A percentile compares a stretch with the other conserved stretches of the same genome.
phyloP scores from a whole-genome alignment of 2,888 invertebrate species.

The Epinotia bilunana region DNA sequence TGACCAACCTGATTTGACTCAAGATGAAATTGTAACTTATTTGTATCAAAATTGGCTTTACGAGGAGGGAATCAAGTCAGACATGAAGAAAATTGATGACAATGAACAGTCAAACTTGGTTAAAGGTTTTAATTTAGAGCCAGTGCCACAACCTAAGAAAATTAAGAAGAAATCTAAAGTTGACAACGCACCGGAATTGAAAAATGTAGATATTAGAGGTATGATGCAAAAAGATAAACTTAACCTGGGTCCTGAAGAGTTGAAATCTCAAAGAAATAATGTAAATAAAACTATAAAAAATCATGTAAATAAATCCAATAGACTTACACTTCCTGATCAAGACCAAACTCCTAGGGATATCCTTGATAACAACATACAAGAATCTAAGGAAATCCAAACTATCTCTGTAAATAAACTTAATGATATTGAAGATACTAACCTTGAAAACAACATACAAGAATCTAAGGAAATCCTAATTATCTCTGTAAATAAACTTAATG shows the following conservation, averaged over 20 bases:
- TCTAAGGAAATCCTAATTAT: background rate
- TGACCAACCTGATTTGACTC: slow-evolving; percentile 77
- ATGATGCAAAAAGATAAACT: slow-evolving; percentile 65
- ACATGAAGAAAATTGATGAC: slow-evolving; percentile 64
- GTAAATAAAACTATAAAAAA: background rate
- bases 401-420: background rate
- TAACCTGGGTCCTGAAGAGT: slow-evolving; percentile 50
- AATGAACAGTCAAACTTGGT: slow-evolving; percentile 66
- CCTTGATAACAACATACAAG: background rate
- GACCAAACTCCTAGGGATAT: background rate
- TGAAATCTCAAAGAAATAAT: background rate
- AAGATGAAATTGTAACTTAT: slow-evolving; percentile 74
- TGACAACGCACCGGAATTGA: slow-evolving; percentile 54
- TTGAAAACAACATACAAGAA: background rate
- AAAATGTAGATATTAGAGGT: slow-evolving; percentile 47
- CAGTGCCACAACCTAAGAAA: slow-evolving; percentile 56
- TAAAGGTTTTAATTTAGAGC: slow-evolving; percentile 63
- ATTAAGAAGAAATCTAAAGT: slow-evolving; percentile 61
- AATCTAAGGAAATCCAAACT: background rate
- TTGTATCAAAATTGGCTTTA: slow-evolving; percentile 80
- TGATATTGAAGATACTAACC: background rate
- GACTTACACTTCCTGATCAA: background rate
- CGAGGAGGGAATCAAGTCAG: slow-evolving; percentile 68
- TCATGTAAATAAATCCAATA: background rate
- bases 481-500: background rate